Percentiles rank a stretch among this genome's conserved stretches.
These are phyloP conservation scores for Hyles vespertilio DNA, from an alignment of 1,140 invertebrate species.

Conservation along the genomic window DNA sequence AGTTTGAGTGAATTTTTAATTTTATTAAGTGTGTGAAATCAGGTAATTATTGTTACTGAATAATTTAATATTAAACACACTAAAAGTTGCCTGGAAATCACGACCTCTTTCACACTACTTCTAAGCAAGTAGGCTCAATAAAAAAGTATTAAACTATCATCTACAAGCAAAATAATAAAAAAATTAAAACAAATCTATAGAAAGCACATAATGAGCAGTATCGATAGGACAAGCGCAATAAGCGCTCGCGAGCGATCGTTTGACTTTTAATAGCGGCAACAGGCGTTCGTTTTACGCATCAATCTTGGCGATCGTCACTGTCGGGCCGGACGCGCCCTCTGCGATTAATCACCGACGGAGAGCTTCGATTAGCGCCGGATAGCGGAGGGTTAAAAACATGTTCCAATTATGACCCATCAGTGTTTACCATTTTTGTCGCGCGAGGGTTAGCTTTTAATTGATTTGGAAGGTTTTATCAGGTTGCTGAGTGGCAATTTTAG, in stretches of 20 bases:
- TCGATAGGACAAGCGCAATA: conserved; percentile 27
- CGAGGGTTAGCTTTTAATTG: neutral
- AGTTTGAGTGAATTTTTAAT: too few relatives aligned
- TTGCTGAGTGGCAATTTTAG: too few relatives aligned
- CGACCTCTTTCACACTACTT: too few relatives aligned
- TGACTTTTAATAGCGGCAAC: conserved; percentile 30
- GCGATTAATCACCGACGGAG: conserved; percentile 59
- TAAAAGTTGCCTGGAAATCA: too few relatives aligned
- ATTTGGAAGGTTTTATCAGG: too few relatives aligned
- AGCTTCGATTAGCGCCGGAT: conserved; percentile 65
- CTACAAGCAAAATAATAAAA: too few relatives aligned
- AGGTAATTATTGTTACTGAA: too few relatives aligned
- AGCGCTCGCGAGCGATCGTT: conserved; percentile 22
- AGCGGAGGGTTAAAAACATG: conserved; percentile 36
- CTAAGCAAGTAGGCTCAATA: too few relatives aligned
- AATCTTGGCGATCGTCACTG: conserved; percentile 58
- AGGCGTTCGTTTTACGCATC: conserved; percentile 35
- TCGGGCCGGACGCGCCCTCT: conserved; percentile 44
- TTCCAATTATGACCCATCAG: conserved; percentile 45
- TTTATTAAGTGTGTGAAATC: too few relatives aligned
- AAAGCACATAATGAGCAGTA: conserved; percentile 7
- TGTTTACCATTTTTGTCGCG: conserved; percentile 18
- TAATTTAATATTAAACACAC: too few relatives aligned
- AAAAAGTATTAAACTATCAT: too few relatives aligned
- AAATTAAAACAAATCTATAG: too few relatives aligned